Conservation (phyloP, 2,113 vertebrate species). For the Chlorodrepanis virens region DNA sequence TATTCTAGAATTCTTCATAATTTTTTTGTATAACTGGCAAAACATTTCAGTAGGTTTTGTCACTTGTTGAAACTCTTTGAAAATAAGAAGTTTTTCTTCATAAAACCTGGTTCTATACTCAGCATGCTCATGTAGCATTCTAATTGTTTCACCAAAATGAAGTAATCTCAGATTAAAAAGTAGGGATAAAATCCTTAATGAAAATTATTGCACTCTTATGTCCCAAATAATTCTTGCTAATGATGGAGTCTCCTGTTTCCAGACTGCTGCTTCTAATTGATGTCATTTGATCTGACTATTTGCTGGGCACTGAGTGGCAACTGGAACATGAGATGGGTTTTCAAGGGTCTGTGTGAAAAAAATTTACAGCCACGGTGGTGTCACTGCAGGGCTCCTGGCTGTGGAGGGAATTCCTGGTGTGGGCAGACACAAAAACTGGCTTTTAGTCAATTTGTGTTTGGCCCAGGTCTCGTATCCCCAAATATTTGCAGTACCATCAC, state of each 20-base stretch:
- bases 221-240: background rate
- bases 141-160: background rate
- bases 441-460: background rate
- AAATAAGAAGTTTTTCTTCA: background rate
- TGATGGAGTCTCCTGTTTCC: background rate
- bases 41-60: background rate
- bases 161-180: background rate
- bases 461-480: rapidly evolving
- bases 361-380: rapidly evolving
- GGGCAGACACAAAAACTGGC: background rate
- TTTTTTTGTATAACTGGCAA: background rate
- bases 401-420: background rate
- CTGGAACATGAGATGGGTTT: background rate
- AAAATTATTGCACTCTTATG: background rate
- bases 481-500: rapidly evolving
- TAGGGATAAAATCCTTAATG: background rate
- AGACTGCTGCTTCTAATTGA: background rate
- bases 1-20: background rate
- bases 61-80: background rate
- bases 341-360: background rate
- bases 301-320: background rate
- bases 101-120: background rate
- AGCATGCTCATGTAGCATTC: background rate
- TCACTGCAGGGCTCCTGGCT: background rate
- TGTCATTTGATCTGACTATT: background rate